A percentile compares a stretch with the other conserved stretches of the same genome.
Evolutionary conservation across 2,113 vertebrate genomes (phyloP).

Genomic region (sheep (Ovis aries)): ARS-UI_Ramb_v3.0 NC_056072.1:2832501-2833000

Average conservation of each 20-base stretch:
- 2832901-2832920: neutral
- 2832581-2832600: no score
- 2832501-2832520: no score
- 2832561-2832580: no score
- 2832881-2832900: conserved; percentile 1
- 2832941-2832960: neutral
- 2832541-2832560: no score
- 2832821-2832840: neutral
- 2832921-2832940: neutral
- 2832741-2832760: neutral
- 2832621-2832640: no score
- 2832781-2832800: conserved; percentile 1
- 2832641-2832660: no score
- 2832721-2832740: neutral
- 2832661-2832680: neutral
- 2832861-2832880: neutral
- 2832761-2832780: neutral
- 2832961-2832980: neutral
- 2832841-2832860: neutral
- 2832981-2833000: conserved; percentile 14
- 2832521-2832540: no score
- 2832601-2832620: no score
- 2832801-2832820: neutral
- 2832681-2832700: neutral
- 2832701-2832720: neutral